Evolutionary conservation across 2,797 vertebrate genomes (phyloP), one percentile per base, ranked within the genome.

Genomic region (Rallus crepitans): DNA sequence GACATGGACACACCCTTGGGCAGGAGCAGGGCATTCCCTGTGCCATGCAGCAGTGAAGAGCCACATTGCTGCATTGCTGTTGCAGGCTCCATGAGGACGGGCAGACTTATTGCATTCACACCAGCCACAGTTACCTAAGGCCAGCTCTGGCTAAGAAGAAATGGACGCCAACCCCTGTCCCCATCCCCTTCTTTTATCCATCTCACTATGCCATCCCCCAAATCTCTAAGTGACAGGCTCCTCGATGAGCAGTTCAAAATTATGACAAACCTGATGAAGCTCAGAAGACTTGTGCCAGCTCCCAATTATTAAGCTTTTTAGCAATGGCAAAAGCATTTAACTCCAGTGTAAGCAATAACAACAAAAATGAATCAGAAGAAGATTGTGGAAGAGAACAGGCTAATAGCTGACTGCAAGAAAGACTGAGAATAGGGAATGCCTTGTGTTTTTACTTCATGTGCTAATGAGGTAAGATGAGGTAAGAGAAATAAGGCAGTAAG

Each of bases 51-150:
- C 19, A 5, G 5, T 7, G 55, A 56, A 42, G 42, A 57, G 33
- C 30, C 20, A 6, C 7, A 16, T 21, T 4, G 15, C 50, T 33
- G 50, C 7, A 1, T 28, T 2, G 4, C 48, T 0, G 0, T 12
- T 25, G 60, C 73, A 45, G 23, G 27, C 15, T 85, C 19, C 15
- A 0, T 2, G 1, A n/a, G n/a, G 2, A 13, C 0, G 0, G 27
- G 6, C 57, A 56, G 27, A 9, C 45, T 55, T 40, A 5, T 14
- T 40, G 30, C 57, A 9, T 18, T 45, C 33, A 33, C 25, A 42
- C 37, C 31, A 71, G 52, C 19, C 40, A n/a, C 33, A 5, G 30
- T 2, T 75, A 25, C 14, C 65, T 57, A 33, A 68, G 28, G 70
- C 15, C 40, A 68, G 55, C n/a, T 65, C 42, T 35, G 71, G 11